These are phyloP conservation scores for Pionites leucogaster DNA, from an alignment of 2,113 vertebrate genomes.

Conservation along the genomic window DNA sequence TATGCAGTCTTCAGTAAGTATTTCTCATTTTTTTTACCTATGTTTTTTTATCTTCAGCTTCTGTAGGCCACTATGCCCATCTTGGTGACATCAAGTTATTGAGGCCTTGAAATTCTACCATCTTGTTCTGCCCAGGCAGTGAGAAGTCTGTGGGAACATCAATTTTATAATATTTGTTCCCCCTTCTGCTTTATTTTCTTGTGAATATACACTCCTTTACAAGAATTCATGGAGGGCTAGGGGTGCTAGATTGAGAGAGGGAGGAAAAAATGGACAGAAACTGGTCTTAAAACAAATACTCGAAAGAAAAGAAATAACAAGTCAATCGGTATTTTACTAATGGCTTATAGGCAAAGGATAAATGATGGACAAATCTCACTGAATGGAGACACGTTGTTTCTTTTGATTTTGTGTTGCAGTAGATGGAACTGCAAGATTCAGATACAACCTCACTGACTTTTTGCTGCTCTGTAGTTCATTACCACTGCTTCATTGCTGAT, in stretches of 20 bases:
- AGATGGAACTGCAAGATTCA: not conserved
- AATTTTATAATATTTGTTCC: not conserved
- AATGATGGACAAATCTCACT: not conserved
- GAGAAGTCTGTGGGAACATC: not conserved
- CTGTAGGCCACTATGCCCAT: not conserved
- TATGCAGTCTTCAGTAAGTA: not conserved
- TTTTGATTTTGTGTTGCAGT: not conserved
- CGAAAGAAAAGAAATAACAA: not conserved
- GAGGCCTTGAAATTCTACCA: not conserved
- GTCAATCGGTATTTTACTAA: not conserved
- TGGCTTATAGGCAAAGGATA: not conserved
- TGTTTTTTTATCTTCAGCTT: not conserved
- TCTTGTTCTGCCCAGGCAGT: not conserved
- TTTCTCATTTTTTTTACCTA: not conserved
- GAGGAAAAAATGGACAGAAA: not conserved
- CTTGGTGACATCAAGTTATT: not conserved
- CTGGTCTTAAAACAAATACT: not conserved
- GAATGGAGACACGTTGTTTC: not conserved
- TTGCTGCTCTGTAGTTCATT: not conserved
- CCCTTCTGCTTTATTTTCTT: not conserved
- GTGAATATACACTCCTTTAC: not conserved
- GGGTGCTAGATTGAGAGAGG: not conserved
- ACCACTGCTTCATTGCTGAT: not conserved
- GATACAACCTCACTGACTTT: not conserved
- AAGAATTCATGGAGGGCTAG: not conserved